Evolutionary conservation across 2,888 invertebrate genomes (phyloP), one percentile per base, ranked within the genome.

Genomic region (Eumerus sabulonum): DNA sequence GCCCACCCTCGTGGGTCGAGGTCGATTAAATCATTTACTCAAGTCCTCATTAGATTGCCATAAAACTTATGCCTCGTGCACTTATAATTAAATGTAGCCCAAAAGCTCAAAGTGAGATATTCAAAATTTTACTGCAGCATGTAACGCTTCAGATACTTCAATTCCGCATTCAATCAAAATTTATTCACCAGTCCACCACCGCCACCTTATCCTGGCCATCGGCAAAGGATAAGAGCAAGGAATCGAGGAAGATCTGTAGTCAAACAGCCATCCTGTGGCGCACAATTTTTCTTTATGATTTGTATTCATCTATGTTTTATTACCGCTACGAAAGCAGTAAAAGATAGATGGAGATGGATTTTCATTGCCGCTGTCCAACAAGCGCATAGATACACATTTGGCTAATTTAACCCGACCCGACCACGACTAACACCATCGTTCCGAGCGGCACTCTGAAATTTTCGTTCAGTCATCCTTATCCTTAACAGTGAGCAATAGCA

Each of bases 51-150:
- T 81, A 83, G 82, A 83, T 70, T 77, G 76, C 76, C 47, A 76
- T 83, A 83, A 83, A 83, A 83, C 83, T 83, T 82, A 82, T 83
- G 82, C 82, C 82, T 82, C 56, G 82, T 82, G 81, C 82, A 83
- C 82, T 83, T 82, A 76, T 77, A 81, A 83, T 74, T 79, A 79
- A 74, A 79, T 64, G 74, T 60, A 17, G 38, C 13, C 62, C 57
- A 63, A 38, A 35, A 63, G 38, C 27, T 47, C 38, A 5, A 53
- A 42, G 51, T 38, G 19, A 59, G 51, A 68, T 68, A 64, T 70
- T 70, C 64, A 70, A 59, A 47, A 51, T 68, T 79, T 79, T 56
- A 74, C 68, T 73, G 63, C 68, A 67, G 67, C 64, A 64, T 44
- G 51, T 68, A 68, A 73, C 74, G 68, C 68, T 68, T 68, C 59